phyloP scores from a whole-genome alignment of 2,113 vertebrate genomes.

The Propithecus coquereli region DNA sequence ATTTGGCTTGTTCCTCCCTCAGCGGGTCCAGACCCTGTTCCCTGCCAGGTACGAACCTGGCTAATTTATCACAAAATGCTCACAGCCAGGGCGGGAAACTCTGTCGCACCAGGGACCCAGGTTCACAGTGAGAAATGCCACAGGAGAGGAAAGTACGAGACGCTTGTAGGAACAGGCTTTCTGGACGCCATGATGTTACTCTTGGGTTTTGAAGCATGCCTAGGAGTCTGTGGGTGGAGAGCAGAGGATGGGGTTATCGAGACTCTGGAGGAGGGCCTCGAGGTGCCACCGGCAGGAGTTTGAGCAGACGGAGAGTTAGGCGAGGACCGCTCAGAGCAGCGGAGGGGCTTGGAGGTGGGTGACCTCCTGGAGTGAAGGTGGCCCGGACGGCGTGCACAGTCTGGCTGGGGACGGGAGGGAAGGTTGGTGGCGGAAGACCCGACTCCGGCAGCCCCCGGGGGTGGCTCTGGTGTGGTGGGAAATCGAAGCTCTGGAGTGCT shows the following conservation, averaged over 20 bases:
- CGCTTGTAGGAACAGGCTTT: background rate
- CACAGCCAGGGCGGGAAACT: background rate
- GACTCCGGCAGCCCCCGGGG: too few species aligned
- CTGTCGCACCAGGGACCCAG: background rate
- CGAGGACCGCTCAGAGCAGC: accelerated
- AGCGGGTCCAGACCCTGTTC: background rate
- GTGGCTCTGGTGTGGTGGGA: background rate
- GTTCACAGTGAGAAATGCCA: background rate
- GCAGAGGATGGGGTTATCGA: background rate
- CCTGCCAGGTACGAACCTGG: background rate
- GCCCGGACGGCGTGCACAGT: accelerated
- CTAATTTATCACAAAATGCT: background rate
- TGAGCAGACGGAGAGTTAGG: background rate
- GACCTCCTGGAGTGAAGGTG: background rate
- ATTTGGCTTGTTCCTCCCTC: background rate
- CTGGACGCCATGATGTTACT: accelerated
- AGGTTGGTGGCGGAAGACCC: accelerated
- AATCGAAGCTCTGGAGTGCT: background rate
- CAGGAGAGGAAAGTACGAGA: background rate
- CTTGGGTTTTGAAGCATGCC: background rate
- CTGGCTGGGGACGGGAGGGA: background rate
- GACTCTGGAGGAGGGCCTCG: background rate
- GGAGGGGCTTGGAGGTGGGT: too few species aligned
- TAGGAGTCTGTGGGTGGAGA: background rate
- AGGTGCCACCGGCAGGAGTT: background rate